These are phyloP conservation scores for Mirounga angustirostris DNA, from an alignment of 2,113 vertebrate genomes.

Conservation along the genomic window DNA sequence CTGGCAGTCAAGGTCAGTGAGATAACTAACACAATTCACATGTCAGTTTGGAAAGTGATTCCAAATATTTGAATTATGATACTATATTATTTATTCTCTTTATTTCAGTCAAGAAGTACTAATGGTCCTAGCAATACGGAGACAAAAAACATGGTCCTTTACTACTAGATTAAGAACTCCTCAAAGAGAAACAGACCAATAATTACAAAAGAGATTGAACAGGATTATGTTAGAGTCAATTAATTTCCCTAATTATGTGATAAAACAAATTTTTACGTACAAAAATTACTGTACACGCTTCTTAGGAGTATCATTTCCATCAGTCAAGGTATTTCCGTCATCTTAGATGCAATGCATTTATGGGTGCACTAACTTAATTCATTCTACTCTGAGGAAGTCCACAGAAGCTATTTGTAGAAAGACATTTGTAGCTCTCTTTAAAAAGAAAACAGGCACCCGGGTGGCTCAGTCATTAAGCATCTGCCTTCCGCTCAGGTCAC, in stretches of 20 bases:
- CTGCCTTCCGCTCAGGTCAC: no score
- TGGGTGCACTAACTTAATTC: not conserved
- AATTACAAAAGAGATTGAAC: not conserved
- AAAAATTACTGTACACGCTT: constrained; percentile 16
- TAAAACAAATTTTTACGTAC: not conserved
- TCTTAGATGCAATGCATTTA: not conserved
- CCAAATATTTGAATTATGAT: constrained; percentile 46
- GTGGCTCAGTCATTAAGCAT: no score
- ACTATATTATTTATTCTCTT: not conserved
- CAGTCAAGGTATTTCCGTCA: not conserved
- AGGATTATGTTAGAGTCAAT: not conserved
- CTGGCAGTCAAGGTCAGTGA: not conserved
- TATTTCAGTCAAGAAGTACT: constrained; percentile 27
- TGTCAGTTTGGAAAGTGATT: constrained; percentile 58
- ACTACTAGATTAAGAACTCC: not conserved
- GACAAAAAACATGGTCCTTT: not conserved
- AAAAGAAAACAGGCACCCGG: not conserved
- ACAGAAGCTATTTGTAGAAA: not conserved
- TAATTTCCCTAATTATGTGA: not conserved
- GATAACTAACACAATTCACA: constrained; percentile 23
- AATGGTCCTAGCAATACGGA: not conserved
- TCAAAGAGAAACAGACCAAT: not conserved
- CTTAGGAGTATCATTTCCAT: not conserved
- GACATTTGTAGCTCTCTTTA: not conserved
- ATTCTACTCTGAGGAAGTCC: not conserved